Base-by-base conservation (phyloP, 2,113 vertebrate genomes). In the Zosterops hypoxanthus region DNA sequence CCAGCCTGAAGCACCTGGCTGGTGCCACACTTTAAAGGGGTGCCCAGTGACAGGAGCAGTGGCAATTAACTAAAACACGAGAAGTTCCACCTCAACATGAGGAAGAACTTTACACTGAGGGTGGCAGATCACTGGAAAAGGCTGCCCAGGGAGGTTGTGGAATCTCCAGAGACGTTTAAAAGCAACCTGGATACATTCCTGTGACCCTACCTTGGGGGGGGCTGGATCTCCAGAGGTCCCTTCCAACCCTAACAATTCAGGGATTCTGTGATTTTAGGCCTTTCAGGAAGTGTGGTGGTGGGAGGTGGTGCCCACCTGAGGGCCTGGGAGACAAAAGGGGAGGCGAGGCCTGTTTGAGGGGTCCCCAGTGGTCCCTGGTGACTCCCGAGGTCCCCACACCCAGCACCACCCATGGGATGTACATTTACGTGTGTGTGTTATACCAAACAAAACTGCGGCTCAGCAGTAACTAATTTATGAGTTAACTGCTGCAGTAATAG, bases 71-170 rank as follows among this genome's bases (percentile, higher is more conserved):
- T n/a, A 75, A 68, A 50, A 6, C 22, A 44, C 23, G 12, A 14
- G 23, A 44, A 82, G 13, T 46, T 75, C n/a, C 28, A 60, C 21
- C 16, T 75, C 20, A 53, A 1, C 11, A 12, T 4, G 3, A 41
- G 29, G 19, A 60, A 82, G n/a, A 75, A 24, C 41, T 76, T 60
- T 11, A 68, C 1, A 1, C 0, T 47, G 28, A 53, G 47, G 4
- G 8, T 75, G n/a, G 16, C 24, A 47, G n/a, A 89, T 9, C 9
- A 41, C n/a, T 61, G 70, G 21, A 55, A 76, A 60, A 34, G 21
- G 20, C 29, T 75, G 46, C 7, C 46, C 28, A 11, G 28, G 61
- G 21, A 34, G 20, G 7, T 17, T 0, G 0, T 53, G 39, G 61
- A 53, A n/a, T 47, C 28, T 66, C 72, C 19, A 39, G 21, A 47